Percentiles rank a stretch among this genome's conserved stretches.
These are phyloP conservation scores for Pleuronectes platessa DNA, from an alignment of 2,113 vertebrate species.

Conservation along the genomic window DNA sequence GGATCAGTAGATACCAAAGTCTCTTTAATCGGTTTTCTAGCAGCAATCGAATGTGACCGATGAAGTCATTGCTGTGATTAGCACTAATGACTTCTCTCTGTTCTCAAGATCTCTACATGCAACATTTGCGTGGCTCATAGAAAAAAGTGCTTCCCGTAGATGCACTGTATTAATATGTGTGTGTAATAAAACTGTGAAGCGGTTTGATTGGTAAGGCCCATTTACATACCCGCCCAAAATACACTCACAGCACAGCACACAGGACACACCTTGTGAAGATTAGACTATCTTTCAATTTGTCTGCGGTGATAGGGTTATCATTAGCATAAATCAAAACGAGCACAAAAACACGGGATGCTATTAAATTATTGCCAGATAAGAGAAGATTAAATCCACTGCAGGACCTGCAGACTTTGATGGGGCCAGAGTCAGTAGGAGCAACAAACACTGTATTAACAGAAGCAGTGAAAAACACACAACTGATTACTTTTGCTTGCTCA, in stretches of 20 bases:
- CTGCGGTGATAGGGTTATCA: slow-evolving; percentile 1
- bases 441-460: slow-evolving; percentile 2
- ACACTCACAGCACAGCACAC: slow-evolving; percentile 20
- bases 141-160: too few relatives aligned
- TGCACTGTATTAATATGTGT: too few relatives aligned
- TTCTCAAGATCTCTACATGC: too few relatives aligned
- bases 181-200: too few relatives aligned
- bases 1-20: slow-evolving; percentile 34
- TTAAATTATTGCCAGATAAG: slow-evolving; percentile 2
- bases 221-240: slow-evolving; percentile 22
- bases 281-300: slow-evolving; percentile 11
- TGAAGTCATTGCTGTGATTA: too few relatives aligned
- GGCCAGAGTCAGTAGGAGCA: not conserved
- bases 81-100: too few relatives aligned
- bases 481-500: slow-evolving; percentile 27
- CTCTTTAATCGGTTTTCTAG: too few relatives aligned
- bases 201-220: too few relatives aligned
- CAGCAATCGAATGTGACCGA: too few relatives aligned
- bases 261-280: slow-evolving; percentile 1
- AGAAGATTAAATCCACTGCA: slow-evolving; percentile 7
- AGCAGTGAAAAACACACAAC: not conserved
- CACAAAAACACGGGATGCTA: not conserved
- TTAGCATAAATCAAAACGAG: slow-evolving; percentile 21
- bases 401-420: not conserved
- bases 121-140: too few relatives aligned